These are phyloP conservation scores for Protula sp. DNA, from an alignment of 2,888 invertebrate species.

Conservation along the genomic window DNA sequence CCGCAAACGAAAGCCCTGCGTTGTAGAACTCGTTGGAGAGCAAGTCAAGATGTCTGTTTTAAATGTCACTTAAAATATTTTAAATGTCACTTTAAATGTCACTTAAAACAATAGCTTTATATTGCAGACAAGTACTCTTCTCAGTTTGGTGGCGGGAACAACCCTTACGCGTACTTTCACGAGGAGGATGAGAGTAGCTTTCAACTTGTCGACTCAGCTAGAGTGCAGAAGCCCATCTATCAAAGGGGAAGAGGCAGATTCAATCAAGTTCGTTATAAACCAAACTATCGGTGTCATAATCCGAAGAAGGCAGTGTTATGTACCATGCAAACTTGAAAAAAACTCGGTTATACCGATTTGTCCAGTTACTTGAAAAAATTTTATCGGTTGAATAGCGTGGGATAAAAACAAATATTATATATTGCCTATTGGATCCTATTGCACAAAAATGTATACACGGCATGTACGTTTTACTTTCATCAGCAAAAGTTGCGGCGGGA, in stretches of 20 bases:
- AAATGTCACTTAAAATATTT: too few relatives aligned
- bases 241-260: constrained; percentile 71
- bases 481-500: constrained; percentile 64
- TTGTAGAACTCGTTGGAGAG: too few relatives aligned
- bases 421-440: too few relatives aligned
- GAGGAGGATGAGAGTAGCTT: constrained; percentile 98
- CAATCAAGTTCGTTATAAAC: constrained; percentile 42
- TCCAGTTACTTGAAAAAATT: too few relatives aligned
- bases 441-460: background rate
- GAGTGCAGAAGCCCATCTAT: constrained; percentile 61
- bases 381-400: too few relatives aligned
- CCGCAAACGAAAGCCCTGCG: too few relatives aligned
- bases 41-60: too few relatives aligned
- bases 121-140: constrained; percentile 51
- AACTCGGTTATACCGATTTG: background rate
- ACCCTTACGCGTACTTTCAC: constrained; percentile 96
- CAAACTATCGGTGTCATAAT: background rate
- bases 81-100: too few relatives aligned
- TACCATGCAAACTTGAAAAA: background rate
- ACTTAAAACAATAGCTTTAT: too few relatives aligned
- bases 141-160: constrained; percentile 61
- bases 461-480: constrained; percentile 5
- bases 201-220: constrained; percentile 91
- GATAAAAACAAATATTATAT: too few relatives aligned
- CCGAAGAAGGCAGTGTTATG: background rate